These are phyloP conservation scores for Callionymus lyra DNA, from an alignment of 2,113 vertebrate species.

Conservation along the genomic window DNA sequence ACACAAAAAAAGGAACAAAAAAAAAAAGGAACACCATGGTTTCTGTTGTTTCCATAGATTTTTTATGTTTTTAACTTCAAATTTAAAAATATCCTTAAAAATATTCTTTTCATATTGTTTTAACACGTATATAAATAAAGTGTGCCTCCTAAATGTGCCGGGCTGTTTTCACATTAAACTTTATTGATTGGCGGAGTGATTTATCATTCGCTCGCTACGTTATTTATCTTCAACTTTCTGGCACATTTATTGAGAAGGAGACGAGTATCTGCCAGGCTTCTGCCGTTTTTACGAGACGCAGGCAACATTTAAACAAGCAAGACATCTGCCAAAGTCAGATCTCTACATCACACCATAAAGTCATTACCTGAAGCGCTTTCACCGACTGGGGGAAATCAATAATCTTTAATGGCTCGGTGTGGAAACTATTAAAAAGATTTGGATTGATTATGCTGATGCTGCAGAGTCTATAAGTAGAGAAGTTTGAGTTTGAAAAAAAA, in stretches of 20 bases:
- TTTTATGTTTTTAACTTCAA: too few relatives aligned
- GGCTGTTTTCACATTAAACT: too few relatives aligned
- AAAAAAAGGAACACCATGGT: too few relatives aligned
- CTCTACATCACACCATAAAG: conserved; percentile 34
- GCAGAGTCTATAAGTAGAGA: too few relatives aligned
- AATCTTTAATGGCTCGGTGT: conserved; percentile 35
- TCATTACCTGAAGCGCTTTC: conserved; percentile 38
- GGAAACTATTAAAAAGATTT: conserved; percentile 34
- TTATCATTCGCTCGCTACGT: conserved; percentile 4
- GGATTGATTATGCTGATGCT: conserved; percentile 38
- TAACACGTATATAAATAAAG: too few relatives aligned
- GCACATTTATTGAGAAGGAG: conserved; percentile 28
- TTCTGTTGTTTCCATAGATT: too few relatives aligned
- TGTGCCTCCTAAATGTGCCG: too few relatives aligned
- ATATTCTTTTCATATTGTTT: too few relatives aligned
- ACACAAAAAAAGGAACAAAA: too few relatives aligned
- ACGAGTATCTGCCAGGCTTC: conserved; percentile 6
- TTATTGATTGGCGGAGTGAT: conserved; percentile 8
- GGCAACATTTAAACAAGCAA: conserved; percentile 16
- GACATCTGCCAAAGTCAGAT: conserved; percentile 19
- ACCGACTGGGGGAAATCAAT: conserved; percentile 28
- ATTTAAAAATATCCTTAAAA: too few relatives aligned
- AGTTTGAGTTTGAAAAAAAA: conserved; percentile 26
- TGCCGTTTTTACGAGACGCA: conserved; percentile 21
- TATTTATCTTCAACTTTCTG: conserved; percentile 15